Conservation (phyloP, 2,888 invertebrate genomes). For the Rotaria socialis region DNA sequence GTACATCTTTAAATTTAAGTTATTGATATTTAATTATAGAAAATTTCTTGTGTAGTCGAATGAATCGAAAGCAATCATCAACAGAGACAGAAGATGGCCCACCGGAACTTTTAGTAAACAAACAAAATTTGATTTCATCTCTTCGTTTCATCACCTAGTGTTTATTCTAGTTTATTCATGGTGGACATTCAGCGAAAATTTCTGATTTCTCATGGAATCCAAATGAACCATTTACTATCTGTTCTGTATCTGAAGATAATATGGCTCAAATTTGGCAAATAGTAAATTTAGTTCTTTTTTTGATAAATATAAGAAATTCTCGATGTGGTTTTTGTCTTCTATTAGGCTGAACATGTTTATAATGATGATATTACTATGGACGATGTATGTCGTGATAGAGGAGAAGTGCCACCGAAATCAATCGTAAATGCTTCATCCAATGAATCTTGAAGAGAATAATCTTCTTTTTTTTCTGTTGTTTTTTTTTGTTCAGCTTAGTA, state of each 20-base stretch:
- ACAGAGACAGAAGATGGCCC: background rate
- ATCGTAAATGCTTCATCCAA: too few species aligned
- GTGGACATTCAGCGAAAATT: conserved; percentile 43
- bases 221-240: conserved; percentile 42
- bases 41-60: background rate
- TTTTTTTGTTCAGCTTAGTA: too few species aligned
- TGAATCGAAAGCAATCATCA: background rate
- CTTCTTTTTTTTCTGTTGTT: too few species aligned
- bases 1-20: background rate
- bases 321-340: too few species aligned
- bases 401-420: too few species aligned
- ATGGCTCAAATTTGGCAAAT: conserved; percentile 47
- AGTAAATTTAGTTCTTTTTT: background rate
- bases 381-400: too few species aligned
- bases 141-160: background rate
- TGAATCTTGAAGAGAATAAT: too few species aligned
- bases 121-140: background rate
- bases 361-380: too few species aligned
- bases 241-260: conserved; percentile 47
- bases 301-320: too few species aligned
- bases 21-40: too few species aligned
- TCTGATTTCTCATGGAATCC: conserved; percentile 46
- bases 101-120: background rate
- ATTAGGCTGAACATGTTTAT: background rate
- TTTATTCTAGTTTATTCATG: conserved; percentile 41